These are phyloP conservation scores for Heliconius congener DNA, from an alignment of 1,140 invertebrate species.

Conservation along the genomic window DNA sequence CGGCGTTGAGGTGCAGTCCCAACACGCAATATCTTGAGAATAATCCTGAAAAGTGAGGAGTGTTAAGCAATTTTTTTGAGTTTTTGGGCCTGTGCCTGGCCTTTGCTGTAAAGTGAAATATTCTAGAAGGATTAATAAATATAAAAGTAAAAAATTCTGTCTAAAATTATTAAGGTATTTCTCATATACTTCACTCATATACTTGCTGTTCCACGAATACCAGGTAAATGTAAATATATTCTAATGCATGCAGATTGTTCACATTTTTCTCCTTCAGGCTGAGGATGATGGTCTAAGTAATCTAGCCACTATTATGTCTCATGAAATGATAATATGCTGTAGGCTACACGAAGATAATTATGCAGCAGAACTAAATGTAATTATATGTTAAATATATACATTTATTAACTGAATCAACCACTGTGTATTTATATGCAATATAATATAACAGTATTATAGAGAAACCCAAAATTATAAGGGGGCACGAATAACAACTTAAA, in stretches of 20 bases:
- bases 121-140: too few relatives aligned
- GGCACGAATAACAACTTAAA: too few relatives aligned
- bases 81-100: too few relatives aligned
- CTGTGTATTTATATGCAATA: neutral
- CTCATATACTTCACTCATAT: neutral
- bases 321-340: neutral
- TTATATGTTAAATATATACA: neutral
- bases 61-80: too few relatives aligned
- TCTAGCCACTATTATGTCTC: neutral
- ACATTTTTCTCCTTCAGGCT: constrained; percentile 13
- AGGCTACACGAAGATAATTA: neutral
- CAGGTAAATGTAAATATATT: constrained; percentile 4
- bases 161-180: neutral
- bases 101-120: too few relatives aligned
- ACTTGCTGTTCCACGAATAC: neutral
- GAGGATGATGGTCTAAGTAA: neutral
- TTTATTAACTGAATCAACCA: neutral
- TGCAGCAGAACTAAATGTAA: neutral
- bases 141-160: neutral
- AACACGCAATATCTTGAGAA: too few relatives aligned
- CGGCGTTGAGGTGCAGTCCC: too few relatives aligned
- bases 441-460: neutral
- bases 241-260: constrained; percentile 8
- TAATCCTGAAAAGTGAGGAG: too few relatives aligned
- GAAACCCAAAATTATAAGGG: too few relatives aligned